Evolutionary conservation across 2,113 vertebrate genomes (phyloP), one percentile per base, ranked within the genome.

Genomic region (Tenebrosternarchus preto): DNA sequence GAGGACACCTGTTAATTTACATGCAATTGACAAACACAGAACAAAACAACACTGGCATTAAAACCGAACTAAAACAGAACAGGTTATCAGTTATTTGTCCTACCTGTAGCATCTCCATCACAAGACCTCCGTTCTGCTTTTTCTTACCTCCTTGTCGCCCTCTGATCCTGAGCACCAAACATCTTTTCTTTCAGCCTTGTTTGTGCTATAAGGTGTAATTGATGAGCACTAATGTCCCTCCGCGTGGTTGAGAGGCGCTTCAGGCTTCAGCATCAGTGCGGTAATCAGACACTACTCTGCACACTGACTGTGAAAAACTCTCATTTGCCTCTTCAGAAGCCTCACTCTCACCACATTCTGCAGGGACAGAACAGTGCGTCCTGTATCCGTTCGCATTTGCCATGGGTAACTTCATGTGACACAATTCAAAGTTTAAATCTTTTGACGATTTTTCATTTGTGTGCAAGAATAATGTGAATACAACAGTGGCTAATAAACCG

Each of bases 231-330:
- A 80, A 74, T 77, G 64, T 69, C 66, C 60, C 29, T 43, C 68
- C 16, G 24, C 64, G 64, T 75, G 64, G 78, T 12, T 63, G 76
- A 66, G 33, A 82, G 76, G n/a, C 36, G 56, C 71, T 78, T 20
- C 29, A 64, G 46, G 66, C 70, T 36, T 11, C 67, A 67, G 74
- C 78, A 61, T 84, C 69, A 81, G 78, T 46, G 61, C 53, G 25
- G 53, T 73, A 84, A 77, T 77, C 56, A 78, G 57, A 82, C 59
- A 70, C 80, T 39, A 74, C 63, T 81, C 77, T 55, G 57, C 63
- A 74, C 57, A 78, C 78, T 78, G 59, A 77, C 55, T 66, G 74
- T 53, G 50, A 43, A 71, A 29, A 55, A 78, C 53, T 19, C 61
- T 24, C 66, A 20, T n/a, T n/a, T n/a, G 59, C 71, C 79, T 66